A percentile compares a stretch with the other conserved stretches of the same genome.
Conservation (phyloP, 2,113 vertebrate species). For the Cyanoramphus novaezelandiae region DNA sequence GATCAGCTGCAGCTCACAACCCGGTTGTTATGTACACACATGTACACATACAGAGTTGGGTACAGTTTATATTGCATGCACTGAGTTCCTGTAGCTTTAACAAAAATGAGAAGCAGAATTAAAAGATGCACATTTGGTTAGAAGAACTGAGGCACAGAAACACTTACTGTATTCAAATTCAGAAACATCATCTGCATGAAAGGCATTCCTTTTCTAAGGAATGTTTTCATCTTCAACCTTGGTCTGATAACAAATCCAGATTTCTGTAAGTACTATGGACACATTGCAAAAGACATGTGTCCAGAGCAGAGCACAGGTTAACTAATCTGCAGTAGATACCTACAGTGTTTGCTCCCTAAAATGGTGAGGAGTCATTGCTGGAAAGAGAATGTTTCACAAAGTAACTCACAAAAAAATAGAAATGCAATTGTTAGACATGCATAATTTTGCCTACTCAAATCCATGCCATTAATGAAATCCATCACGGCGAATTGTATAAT, state of each 20-base stretch:
- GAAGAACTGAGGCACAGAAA: neutral
- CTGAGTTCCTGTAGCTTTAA: neutral
- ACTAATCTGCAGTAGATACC: neutral
- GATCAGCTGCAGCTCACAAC: neutral
- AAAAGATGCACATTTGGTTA: rapidly evolving
- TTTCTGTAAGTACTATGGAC: rapidly evolving
- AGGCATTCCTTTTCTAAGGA: neutral
- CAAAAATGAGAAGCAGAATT: neutral
- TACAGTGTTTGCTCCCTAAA: neutral
- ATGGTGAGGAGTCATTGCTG: neutral
- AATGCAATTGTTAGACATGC: neutral
- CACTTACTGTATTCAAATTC: neutral
- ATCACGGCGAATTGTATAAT: neutral
- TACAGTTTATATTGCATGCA: rapidly evolving
- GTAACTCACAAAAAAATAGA: neutral
- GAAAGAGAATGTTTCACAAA: neutral
- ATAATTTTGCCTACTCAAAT: neutral
- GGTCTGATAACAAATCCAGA: neutral
- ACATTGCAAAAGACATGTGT: neutral
- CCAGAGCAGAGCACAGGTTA: neutral
- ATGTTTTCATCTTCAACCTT: neutral
- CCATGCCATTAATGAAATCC: neutral
- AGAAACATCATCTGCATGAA: neutral
- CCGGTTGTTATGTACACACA: neutral
- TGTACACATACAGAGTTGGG: neutral